Percentiles rank a stretch among this genome's conserved stretches.
Evolutionary conservation across 2,797 vertebrate species (phyloP).

Genomic region (Pelodytes ibericus): DNA sequence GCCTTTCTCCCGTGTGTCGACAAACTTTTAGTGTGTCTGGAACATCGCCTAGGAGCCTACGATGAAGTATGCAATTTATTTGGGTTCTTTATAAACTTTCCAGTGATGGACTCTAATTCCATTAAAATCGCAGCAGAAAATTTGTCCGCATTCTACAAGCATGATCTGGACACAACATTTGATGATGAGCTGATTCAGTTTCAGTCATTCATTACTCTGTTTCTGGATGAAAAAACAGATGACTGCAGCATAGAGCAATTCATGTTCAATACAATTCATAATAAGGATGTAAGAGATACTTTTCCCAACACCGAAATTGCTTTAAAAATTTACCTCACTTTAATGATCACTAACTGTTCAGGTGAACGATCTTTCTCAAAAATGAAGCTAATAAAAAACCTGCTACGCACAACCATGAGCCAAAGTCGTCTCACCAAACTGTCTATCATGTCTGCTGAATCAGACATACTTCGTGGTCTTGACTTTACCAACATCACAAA

Average conservation of each 20-base stretch:
- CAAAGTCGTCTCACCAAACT: conserved; percentile 21
- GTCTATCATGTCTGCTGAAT: conserved; percentile 30
- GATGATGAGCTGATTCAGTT: neutral
- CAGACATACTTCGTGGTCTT: neutral
- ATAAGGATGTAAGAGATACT: conserved; percentile 8
- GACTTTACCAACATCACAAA: too few relatives aligned
- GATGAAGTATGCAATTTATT: too few relatives aligned
- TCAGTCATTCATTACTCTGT: neutral
- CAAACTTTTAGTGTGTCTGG: too few relatives aligned
- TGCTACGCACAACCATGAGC: conserved; percentile 19
- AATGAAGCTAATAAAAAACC: conserved; percentile 1
- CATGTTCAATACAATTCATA: neutral
- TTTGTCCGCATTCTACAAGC: too few relatives aligned
- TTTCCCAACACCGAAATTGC: conserved; percentile 11
- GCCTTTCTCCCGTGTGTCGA: too few relatives aligned
- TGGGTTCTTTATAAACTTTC: too few relatives aligned
- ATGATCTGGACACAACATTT: too few relatives aligned
- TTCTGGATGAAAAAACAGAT: neutral
- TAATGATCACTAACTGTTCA: neutral
- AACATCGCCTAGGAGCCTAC: too few relatives aligned
- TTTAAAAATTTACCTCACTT: conserved; percentile 10
- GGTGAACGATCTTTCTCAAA: neutral
- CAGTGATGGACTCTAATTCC: too few relatives aligned
- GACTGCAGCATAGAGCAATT: conserved; percentile 18
- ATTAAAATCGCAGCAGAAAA: too few relatives aligned